Conservation (phyloP, 37 sponge, comb jelly and placozoan species). For the Dysidea cf. avara region DNA sequence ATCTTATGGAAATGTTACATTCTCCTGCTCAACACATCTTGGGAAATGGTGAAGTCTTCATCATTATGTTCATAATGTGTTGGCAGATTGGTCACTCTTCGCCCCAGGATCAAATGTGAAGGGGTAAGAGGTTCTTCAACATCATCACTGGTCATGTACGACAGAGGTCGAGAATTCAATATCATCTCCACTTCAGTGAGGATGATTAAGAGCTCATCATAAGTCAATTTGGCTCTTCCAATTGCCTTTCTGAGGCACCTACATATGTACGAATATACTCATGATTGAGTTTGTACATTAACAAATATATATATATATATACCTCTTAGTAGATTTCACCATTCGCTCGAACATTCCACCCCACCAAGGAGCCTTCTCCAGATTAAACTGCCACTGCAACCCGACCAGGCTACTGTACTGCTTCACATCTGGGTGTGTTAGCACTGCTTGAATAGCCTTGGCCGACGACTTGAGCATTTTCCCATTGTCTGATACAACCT, state of each 20-base stretch:
- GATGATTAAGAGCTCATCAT: conserved; percentile 12
- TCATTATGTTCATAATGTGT: no score
- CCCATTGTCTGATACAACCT: conserved; percentile 15
- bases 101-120: conserved; percentile 15
- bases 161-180: conserved; percentile 17
- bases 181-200: conserved; percentile 20
- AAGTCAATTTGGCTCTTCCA: conserved; percentile 14
- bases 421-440: no score
- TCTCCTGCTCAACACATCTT: no score
- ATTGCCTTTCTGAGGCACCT: conserved; percentile 14
- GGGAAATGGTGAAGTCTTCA: no score
- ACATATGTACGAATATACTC: no score
- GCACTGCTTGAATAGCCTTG: no score
- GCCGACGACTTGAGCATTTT: no score
- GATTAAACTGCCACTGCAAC: conserved; percentile 1
- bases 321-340: background rate
- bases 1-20: no score
- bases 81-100: conserved; percentile 6
- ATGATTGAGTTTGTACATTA: no score
- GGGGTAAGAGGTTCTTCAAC: conserved; percentile 25
- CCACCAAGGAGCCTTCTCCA: conserved; percentile 30
- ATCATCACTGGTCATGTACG: conserved; percentile 14
- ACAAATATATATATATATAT: no score
- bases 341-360: conserved; percentile 20
- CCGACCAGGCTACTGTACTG: no score